These are phyloP conservation scores for Stichodactyla helianthus DNA, from an alignment of 64 coral and sea anemone species.

Conservation along the genomic window DNA sequence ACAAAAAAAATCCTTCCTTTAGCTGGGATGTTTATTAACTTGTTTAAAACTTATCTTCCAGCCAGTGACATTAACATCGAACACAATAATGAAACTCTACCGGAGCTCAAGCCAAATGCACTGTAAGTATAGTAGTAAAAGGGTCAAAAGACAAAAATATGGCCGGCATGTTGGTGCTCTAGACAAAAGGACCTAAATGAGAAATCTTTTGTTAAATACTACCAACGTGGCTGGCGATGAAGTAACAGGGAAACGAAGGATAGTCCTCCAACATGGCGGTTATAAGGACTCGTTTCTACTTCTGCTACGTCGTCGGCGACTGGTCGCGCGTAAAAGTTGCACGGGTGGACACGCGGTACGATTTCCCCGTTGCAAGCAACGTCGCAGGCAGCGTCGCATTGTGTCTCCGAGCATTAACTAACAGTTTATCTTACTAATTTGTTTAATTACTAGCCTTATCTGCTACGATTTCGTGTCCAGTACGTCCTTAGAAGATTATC, in stretches of 20 bases:
- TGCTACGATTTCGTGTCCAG: constrained; percentile 42
- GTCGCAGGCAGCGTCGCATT: too few relatives aligned
- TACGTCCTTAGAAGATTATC: constrained; percentile 42
- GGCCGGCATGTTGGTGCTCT: neutral
- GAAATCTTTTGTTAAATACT: too few relatives aligned
- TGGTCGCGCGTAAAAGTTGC: too few relatives aligned
- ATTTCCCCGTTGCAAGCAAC: too few relatives aligned
- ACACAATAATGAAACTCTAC: neutral
- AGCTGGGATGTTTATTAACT: neutral
- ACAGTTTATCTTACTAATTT: too few relatives aligned
- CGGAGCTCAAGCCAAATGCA: neutral
- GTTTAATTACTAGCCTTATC: neutral
- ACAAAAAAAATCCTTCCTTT: neutral
- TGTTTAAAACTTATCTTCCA: neutral
- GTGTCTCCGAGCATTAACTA: too few relatives aligned
- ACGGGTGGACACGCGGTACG: too few relatives aligned
- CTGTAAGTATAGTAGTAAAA: neutral
- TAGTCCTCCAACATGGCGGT: neutral
- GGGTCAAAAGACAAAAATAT: too few relatives aligned
- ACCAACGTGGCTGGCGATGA: neutral
- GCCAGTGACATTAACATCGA: neutral
- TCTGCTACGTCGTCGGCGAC: too few relatives aligned
- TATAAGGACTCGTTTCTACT: neutral
- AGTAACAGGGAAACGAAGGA: neutral
- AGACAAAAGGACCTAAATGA: neutral